Evolutionary conservation across 2,888 invertebrate genomes (phyloP).

Genomic region (Nomada ruficornis): DNA sequence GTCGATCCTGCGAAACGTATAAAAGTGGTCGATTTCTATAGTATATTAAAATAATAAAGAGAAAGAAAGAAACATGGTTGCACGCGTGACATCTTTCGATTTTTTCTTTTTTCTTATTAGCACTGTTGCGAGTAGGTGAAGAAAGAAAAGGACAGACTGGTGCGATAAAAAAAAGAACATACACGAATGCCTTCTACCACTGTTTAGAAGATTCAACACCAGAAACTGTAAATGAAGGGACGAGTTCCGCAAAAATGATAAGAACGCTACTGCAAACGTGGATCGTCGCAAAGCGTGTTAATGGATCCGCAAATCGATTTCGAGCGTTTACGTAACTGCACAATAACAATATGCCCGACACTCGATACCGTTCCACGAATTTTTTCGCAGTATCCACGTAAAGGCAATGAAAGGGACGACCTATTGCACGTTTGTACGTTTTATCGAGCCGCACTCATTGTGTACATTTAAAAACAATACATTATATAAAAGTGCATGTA

Average conservation of each 20-base stretch:
- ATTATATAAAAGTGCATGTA: slow-evolving; percentile 53
- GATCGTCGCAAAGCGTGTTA: slow-evolving; percentile 5
- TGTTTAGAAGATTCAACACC: background rate
- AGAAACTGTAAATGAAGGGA: background rate
- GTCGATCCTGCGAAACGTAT: slow-evolving; percentile 27
- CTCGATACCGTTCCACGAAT: slow-evolving; percentile 18
- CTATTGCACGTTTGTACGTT: slow-evolving; percentile 51
- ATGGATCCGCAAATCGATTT: slow-evolving; percentile 20
- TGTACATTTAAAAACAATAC: slow-evolving; percentile 40
- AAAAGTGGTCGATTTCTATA: slow-evolving; percentile 33
- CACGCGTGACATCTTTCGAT: slow-evolving; percentile 24
- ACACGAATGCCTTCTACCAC: background rate
- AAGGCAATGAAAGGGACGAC: slow-evolving; percentile 38
- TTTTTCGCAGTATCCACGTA: background rate
- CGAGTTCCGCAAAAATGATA: background rate
- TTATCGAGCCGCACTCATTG: slow-evolving; percentile 43
- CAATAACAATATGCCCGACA: slow-evolving; percentile 32
- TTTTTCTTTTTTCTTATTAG: slow-evolving; percentile 55
- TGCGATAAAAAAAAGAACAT: background rate
- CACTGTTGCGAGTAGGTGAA: slow-evolving; percentile 52
- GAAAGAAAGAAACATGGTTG: slow-evolving; percentile 25
- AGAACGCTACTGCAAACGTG: slow-evolving; percentile 12
- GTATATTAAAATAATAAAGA: background rate
- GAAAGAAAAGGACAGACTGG: slow-evolving; percentile 8
- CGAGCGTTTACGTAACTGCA: slow-evolving; percentile 38